A percentile compares a stretch with the other conserved stretches of the same genome.
Evolutionary conservation across 2,113 vertebrate genomes (phyloP).

Genomic region (Bufo bufo): DNA sequence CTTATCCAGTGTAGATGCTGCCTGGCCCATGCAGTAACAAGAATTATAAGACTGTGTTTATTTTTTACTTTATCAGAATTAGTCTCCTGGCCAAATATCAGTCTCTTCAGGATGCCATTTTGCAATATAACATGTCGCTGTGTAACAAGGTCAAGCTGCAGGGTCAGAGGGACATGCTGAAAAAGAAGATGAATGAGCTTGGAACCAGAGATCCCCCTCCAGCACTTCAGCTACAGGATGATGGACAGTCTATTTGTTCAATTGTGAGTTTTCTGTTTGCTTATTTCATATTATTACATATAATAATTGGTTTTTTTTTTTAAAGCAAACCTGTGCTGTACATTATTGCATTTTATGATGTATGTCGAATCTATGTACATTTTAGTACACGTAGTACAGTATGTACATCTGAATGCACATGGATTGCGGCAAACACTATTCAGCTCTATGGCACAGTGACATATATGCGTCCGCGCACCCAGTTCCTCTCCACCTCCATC

Average conservation of each 20-base stretch:
- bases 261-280: slow-evolving; percentile 69
- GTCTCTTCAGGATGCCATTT: slow-evolving; percentile 81
- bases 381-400: too few relatives aligned
- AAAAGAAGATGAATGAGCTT: slow-evolving; percentile 77
- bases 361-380: too few relatives aligned
- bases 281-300: not conserved
- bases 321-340: too few relatives aligned
- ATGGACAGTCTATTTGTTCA: slow-evolving; percentile 73
- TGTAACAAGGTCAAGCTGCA: slow-evolving; percentile 83
- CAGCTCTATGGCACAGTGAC: too few relatives aligned
- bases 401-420: too few relatives aligned
- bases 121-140: slow-evolving; percentile 80
- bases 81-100: slow-evolving; percentile 86
- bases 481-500: too few relatives aligned
- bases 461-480: too few relatives aligned
- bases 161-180: slow-evolving; percentile 81
- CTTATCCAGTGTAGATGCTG: too few relatives aligned
- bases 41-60: not conserved
- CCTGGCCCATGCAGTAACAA: not conserved
- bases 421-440: too few relatives aligned
- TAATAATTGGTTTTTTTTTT: too few relatives aligned
- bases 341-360: too few relatives aligned
- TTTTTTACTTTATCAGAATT: slow-evolving; percentile 70
- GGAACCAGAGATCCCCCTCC: slow-evolving; percentile 75
- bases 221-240: slow-evolving; percentile 73